These are phyloP conservation scores for Ooceraea biroi DNA, from an alignment of 1,140 invertebrate genomes.

Conservation along the genomic window DNA sequence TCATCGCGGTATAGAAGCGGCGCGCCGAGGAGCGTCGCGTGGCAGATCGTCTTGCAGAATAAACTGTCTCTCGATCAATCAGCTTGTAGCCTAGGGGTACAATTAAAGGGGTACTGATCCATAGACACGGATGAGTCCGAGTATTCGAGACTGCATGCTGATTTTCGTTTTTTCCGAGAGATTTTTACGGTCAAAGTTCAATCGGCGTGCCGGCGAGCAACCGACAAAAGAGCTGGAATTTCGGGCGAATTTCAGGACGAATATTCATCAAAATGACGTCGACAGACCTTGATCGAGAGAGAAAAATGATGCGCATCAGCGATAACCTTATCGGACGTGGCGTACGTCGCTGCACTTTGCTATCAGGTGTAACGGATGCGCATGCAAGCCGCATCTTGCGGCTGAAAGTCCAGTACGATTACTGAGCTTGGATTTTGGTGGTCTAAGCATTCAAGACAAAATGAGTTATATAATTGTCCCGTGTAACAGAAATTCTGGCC, in stretches of 20 bases:
- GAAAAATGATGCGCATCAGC: slow-evolving; percentile 69
- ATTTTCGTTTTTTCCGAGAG: slow-evolving; percentile 83
- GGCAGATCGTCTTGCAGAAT: slow-evolving; percentile 76
- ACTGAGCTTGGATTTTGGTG: background rate
- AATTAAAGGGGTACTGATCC: slow-evolving; percentile 58
- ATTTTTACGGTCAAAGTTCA: slow-evolving; percentile 83
- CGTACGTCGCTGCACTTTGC: slow-evolving; percentile 45
- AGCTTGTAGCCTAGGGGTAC: slow-evolving; percentile 84
- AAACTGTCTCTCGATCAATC: slow-evolving; percentile 79
- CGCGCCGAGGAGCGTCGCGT: background rate
- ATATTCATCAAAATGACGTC: slow-evolving; percentile 79
- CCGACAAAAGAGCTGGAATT: slow-evolving; percentile 35
- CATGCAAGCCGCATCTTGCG: background rate
- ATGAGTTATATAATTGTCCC: background rate
- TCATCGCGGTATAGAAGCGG: background rate
- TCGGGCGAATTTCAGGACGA: slow-evolving; percentile 61
- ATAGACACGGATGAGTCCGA: slow-evolving; percentile 30
- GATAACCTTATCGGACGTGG: slow-evolving; percentile 72
- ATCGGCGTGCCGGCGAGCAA: background rate
- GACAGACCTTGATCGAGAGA: slow-evolving; percentile 70
- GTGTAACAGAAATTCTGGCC: background rate
- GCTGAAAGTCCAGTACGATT: slow-evolving; percentile 2
- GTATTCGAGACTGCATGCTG: slow-evolving; percentile 85
- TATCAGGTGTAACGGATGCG: slow-evolving; percentile 64
- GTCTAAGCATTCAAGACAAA: background rate